These are phyloP conservation scores for Polyodon spathula DNA, from an alignment of 2,113 vertebrate species.

Conservation along the genomic window DNA sequence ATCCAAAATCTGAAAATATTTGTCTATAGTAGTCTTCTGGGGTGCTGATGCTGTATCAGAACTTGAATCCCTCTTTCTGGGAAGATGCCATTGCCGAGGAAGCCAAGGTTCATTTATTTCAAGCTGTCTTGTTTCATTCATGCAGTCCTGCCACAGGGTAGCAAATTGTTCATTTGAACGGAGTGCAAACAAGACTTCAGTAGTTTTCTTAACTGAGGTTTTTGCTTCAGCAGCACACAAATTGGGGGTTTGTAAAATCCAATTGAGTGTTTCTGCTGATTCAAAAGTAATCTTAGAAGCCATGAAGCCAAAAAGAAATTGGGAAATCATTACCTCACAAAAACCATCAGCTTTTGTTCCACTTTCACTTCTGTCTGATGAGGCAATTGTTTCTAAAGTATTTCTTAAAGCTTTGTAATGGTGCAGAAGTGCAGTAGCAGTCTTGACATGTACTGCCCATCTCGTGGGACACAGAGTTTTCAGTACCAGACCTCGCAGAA, in stretches of 20 bases:
- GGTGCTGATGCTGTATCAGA: not conserved
- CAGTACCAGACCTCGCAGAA: not conserved
- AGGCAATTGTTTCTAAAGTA: not conserved
- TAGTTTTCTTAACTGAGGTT: not conserved
- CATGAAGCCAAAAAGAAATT: not conserved
- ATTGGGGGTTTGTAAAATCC: not conserved
- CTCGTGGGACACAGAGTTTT: not conserved
- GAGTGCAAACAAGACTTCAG: not conserved
- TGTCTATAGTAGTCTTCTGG: not conserved
- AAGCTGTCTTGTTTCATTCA: not conserved
- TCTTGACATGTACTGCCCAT: not conserved
- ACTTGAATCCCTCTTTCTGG: not conserved
- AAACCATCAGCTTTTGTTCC: not conserved
- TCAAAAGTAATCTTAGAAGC: not conserved
- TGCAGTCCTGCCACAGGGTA: not conserved
- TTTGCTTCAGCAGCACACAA: not conserved
- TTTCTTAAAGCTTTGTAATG: not conserved
- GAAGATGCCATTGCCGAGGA: not conserved
- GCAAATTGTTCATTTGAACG: not conserved
- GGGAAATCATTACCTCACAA: not conserved
- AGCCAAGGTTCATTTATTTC: not conserved
- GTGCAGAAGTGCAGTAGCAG: not conserved
- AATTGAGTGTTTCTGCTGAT: not conserved
- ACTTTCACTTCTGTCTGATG: not conserved
- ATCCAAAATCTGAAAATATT: not conserved